Base-by-base conservation (phyloP, 2,113 vertebrate species). In the Pteruthius melanotis region DNA sequence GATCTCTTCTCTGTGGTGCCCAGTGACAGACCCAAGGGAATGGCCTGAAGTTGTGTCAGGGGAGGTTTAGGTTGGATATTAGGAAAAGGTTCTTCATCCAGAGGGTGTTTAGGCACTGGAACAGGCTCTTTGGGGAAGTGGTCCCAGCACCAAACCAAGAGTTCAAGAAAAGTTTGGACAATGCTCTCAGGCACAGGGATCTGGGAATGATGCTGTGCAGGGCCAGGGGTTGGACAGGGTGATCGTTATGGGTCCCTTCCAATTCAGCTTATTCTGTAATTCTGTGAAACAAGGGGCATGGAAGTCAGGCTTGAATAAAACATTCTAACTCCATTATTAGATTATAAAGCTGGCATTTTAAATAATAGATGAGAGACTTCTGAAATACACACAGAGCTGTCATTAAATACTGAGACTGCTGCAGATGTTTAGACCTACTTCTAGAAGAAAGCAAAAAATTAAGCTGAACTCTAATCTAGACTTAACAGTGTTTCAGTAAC, bases 311-410 rank as follows among this genome's bases (percentile, higher is more conserved):
- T 90, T 86, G 92, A 75, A 60, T 82, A 64, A 84, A 68, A 70
- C 50, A 70, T 68, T 33, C 52, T 57, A 66, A 35, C 30, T 78
- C 30, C 28, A 15, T 83, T 89, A 59, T 78, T 69, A 53, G 57
- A 31, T 87, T 87, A 70, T 66, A 86, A 90, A 93, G 42, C 68
- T 95, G 59, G 8, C 40, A 68, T 88, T 93, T 60, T 76, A 77
- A 83, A 74, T 82, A 85, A 90, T 54, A 80, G 52, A 66, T 86
- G 35, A 37, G 42, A 95, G 37, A 61, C 39, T 83, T 90, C 35
- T 66, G 47, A 83, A 90, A 83, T 80, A 45, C 0, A 66, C 42
- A 65, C 35, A 6, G 4, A 69, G 19, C 70, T 74, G 7, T 85
- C 52, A 52, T 59, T 90, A 83, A 79, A 80, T 60, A 63, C 50